Base-by-base conservation (phyloP, 2,888 invertebrate genomes). In the Mermis nigrescens region DNA sequence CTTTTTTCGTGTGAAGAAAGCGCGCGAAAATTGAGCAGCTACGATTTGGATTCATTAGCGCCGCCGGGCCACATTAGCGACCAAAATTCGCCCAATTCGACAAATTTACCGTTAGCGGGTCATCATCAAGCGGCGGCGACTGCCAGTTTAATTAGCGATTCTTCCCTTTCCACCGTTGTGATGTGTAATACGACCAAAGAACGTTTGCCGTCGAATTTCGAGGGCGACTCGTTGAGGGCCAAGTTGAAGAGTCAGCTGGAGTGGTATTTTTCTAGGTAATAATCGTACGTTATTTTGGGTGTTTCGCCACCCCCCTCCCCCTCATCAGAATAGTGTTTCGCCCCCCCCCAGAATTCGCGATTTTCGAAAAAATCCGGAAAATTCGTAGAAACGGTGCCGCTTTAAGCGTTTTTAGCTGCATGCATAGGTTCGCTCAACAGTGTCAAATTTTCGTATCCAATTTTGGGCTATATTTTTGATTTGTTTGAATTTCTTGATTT, bases 211-310 rank as follows among this genome's bases (percentile, higher is more conserved):
- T 19, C 38, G 38, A 15, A 19, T 12, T 19, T 4, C 51, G 51
- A 24, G 19, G 15, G 24, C 26, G 51, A 7, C 51, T 7, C 7
- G 24, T 48, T 24, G 24, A 7, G 15, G n/a, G 51, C 15, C 15
- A 24, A 84, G 75, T 78, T 86, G 54, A 83, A 84, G 75, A 81
- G 81, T 70, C 87, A 87, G 75, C 79, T 88, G 69, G 86, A 88
- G 76, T 86, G 86, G 74, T 88, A 87, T 76, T 87, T 88, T 77
- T 86, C 86, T 69, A 82, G 85, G 86, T 86, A 73, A 68, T 22
- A 38, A 38, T 38, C 19, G 22, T 60, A 19, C 32, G 19, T 15
- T 45, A 2, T 29, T 26, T 38, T n/a, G 26, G 53, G 2, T 7
- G 32, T 31, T 32, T 55, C 7, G 24, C 4, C 31, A 4, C 4